phyloP scores from a whole-genome alignment of 2,888 invertebrate species.

The Troilus luridus region DNA sequence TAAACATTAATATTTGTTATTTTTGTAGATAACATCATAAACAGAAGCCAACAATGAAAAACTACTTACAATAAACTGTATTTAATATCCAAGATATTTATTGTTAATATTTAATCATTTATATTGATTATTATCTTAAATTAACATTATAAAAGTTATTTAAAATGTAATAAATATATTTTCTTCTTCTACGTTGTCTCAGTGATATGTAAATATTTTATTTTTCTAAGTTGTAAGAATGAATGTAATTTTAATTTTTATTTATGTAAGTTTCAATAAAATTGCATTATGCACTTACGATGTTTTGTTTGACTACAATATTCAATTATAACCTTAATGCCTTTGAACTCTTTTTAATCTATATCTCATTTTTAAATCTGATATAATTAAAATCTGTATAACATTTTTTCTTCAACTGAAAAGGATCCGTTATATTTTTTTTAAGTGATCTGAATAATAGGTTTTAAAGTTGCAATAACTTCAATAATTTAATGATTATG shows the following conservation, averaged over 20 bases:
- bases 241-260: not conserved
- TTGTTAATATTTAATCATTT: not conserved
- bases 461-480: too few species aligned
- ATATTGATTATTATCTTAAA: not conserved
- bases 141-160: not conserved
- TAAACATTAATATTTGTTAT: not conserved
- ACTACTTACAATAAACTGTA: not conserved
- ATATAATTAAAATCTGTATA: too few species aligned
- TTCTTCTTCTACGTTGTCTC: not conserved
- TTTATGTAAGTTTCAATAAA: not conserved
- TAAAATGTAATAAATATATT: not conserved
- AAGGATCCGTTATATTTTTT: too few species aligned
- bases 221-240: not conserved
- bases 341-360: too few species aligned
- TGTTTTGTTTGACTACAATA: not conserved
- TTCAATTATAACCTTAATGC: not conserved
- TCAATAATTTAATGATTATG: too few species aligned
- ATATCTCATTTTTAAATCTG: too few species aligned
- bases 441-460: too few species aligned
- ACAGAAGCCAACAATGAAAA: not conserved
- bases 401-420: too few species aligned
- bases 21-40: not conserved
- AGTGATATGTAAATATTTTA: not conserved
- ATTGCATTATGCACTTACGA: not conserved
- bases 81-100: not conserved